phyloP scores from a whole-genome alignment of 2,113 vertebrate species.

The Corydoras sp. region DNA sequence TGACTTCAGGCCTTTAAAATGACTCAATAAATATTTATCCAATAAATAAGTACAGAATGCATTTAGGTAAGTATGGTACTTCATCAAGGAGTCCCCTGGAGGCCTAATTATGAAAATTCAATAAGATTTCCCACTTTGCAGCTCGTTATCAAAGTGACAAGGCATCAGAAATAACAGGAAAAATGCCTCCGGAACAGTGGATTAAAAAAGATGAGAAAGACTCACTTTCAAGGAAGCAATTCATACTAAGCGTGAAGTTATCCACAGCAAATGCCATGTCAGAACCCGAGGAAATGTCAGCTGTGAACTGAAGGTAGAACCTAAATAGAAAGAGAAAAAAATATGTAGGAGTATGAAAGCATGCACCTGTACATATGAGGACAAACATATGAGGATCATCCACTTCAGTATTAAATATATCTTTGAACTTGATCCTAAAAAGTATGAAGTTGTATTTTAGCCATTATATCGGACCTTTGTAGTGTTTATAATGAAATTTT shows the following conservation, averaged over 20 bases:
- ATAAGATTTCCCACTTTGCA: constrained; percentile 1
- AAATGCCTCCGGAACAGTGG: background rate
- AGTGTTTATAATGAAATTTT: too few species aligned
- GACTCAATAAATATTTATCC: background rate
- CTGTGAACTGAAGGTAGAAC: constrained; percentile 89
- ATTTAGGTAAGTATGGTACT: too few species aligned
- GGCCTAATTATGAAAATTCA: constrained; percentile 10
- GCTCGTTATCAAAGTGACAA: background rate
- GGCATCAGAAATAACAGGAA: constrained; percentile 3
- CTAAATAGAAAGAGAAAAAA: constrained; percentile 58
- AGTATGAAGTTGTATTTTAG: too few species aligned
- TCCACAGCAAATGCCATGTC: constrained; percentile 80
- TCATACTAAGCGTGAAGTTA: constrained; percentile 91
- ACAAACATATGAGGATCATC: too few species aligned
- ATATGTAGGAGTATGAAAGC: too few species aligned
- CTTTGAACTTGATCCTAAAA: too few species aligned
- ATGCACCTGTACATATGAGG: too few species aligned
- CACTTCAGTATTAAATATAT: too few species aligned
- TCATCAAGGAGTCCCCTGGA: background rate
- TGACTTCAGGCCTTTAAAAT: too few species aligned
- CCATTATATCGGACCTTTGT: too few species aligned
- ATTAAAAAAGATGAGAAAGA: constrained; percentile 33
- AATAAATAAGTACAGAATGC: background rate
- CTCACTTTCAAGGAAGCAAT: constrained; percentile 97
- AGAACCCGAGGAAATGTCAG: constrained; percentile 75